Conservation (phyloP, 2,797 vertebrate species). For the Malacoctenus gilli region DNA sequence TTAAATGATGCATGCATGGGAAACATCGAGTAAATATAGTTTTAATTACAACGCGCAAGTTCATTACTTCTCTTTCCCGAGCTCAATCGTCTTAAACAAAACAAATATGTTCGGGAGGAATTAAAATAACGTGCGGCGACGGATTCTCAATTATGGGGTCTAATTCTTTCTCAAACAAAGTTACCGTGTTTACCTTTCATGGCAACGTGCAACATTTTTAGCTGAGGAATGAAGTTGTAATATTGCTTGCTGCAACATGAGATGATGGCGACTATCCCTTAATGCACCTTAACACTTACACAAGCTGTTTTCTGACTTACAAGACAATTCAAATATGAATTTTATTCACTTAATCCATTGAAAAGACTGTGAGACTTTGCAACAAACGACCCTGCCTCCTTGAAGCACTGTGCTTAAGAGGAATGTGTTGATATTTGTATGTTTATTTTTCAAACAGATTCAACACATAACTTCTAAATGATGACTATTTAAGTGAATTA, state of each 20-base stretch:
- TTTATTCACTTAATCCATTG: too few species aligned
- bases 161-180: slow-evolving; percentile 18
- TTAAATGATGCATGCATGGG: slow-evolving; percentile 43
- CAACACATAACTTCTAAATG: background rate
- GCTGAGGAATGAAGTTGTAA: background rate
- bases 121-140: slow-evolving; percentile 16
- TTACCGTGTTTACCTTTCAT: slow-evolving; percentile 17
- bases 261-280: too few species aligned
- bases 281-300: too few species aligned
- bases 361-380: too few species aligned
- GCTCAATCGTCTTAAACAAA: slow-evolving; percentile 36
- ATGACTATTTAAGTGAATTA: slow-evolving; percentile 17
- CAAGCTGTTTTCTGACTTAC: too few species aligned
- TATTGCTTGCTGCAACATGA: too few species aligned
- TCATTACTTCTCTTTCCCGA: slow-evolving; percentile 21
- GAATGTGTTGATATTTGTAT: too few species aligned
- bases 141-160: slow-evolving; percentile 26
- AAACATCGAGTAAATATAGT: slow-evolving; percentile 46
- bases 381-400: too few species aligned
- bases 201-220: background rate
- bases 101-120: slow-evolving; percentile 35
- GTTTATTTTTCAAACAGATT: background rate
- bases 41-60: slow-evolving; percentile 55
- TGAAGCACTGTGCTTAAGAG: too few species aligned
- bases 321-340: too few species aligned